Conservation (phyloP, 30 jellyfish, hydroid and myxozoan genomes). For the Chrysaora quinquecirrha region DNA sequence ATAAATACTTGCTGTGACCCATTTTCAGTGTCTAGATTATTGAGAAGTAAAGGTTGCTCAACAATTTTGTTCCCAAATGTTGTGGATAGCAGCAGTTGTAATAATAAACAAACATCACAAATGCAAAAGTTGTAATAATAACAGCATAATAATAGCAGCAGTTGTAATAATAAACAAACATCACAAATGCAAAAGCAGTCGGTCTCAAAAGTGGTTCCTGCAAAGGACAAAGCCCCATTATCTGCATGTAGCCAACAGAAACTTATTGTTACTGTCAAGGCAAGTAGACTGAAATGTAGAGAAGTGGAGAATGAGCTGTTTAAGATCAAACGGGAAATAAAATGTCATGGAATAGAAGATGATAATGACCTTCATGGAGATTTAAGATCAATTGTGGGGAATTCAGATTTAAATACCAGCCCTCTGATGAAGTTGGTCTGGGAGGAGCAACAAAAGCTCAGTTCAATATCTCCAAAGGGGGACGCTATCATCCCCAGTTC, state of each 20-base stretch:
- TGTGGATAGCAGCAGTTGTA: not conserved
- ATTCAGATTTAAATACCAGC: not conserved
- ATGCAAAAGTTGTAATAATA: no score
- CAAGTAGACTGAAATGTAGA: constrained; percentile 6
- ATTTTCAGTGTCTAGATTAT: not conserved
- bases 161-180: not conserved
- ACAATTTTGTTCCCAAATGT: no score
- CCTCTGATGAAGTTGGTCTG: not conserved
- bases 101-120: not conserved
- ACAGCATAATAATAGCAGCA: no score
- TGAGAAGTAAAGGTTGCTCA: not conserved
- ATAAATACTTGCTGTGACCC: not conserved
- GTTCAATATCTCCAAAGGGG: no score
- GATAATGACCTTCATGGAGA: not conserved
- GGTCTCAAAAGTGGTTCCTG: not conserved
- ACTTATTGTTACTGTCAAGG: constrained; percentile 1
- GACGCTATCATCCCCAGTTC: no score
- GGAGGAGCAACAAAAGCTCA: not conserved
- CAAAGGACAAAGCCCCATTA: constrained; percentile 4
- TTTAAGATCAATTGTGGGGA: not conserved
- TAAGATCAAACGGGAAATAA: not conserved
- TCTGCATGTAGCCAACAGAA: constrained; percentile 18
- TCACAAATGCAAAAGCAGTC: not conserved
- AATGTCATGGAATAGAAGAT: not conserved
- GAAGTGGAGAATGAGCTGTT: not conserved